Base-by-base conservation (phyloP, 1,140 invertebrate genomes). In the Pectinophora gossypiella region DNA sequence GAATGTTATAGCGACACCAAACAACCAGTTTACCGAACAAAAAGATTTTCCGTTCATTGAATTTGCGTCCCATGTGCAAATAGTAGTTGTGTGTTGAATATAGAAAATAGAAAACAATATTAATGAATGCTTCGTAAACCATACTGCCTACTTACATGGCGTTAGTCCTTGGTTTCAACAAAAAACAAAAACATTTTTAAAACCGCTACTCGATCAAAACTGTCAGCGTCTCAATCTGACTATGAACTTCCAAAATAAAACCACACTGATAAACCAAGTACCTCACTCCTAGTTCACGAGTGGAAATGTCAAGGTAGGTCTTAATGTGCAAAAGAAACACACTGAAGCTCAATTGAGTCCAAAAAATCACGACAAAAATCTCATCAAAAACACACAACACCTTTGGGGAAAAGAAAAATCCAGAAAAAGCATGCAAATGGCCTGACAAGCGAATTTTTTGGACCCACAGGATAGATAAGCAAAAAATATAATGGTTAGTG, bases 241-340 rank as follows among this genome's bases (percentile, higher is more conserved):
- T 32, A 9, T 32, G n/a, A n/a, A n/a, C n/a, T n/a, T n/a, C n/a
- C n/a, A n/a, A 32, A 32, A 32, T 9, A 59, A 56, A 51, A 70
- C 57, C 57, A 72, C 60, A 69, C 48, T 59, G 61, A 65, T 56
- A 48, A 65, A 70, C 64, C 62, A 74, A 73, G 66, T 82, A 82
- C 74, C 79, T 85, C 62, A 68, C 58, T 76, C 70, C 70, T 71
- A 72, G 52, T 65, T 59, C 51, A 52, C 62, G 68, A 84, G 80
- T 70, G 76, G 53, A 83, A 85, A 85, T 83, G 80, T 85, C 79
- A 80, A 85, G 80, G 83, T 83, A 86, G 83, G 83, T 74, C 42
- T 64, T 56, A 63, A 45, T 67, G 69, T 71, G 74, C 73, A 82
- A 83, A 84, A 65, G 52, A 77, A 82, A 79, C 69, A 80, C 66